A percentile compares a stretch with the other conserved stretches of the same genome.
Evolutionary conservation across 2,888 invertebrate genomes (phyloP).

Genomic region (Plagiodera versicolora): DNA sequence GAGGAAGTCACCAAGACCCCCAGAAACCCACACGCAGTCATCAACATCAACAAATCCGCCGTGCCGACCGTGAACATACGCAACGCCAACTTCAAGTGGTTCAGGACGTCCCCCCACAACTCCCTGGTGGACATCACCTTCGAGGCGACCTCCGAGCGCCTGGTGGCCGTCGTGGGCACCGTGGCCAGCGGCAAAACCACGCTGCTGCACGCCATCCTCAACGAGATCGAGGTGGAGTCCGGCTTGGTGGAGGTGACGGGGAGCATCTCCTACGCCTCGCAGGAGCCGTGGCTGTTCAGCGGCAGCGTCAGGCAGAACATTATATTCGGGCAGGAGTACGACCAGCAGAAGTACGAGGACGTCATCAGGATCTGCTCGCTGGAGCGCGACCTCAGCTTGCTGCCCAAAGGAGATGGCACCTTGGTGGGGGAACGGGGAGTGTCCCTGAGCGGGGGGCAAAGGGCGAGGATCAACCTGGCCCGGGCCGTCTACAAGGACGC

Average conservation of each 20-base stretch:
- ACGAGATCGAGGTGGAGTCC: constrained; percentile 67
- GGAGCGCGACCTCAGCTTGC: constrained; percentile 68
- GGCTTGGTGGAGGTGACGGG: constrained; percentile 71
- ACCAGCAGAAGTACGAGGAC: constrained; percentile 64
- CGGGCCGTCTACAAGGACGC: constrained; percentile 81
- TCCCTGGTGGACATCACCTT: constrained; percentile 66
- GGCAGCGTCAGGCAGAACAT: constrained; percentile 88
- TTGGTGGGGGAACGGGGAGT: constrained; percentile 75
- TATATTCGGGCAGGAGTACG: constrained; percentile 77
- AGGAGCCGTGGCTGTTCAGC: constrained; percentile 82
- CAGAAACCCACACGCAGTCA: background rate
- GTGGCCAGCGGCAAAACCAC: constrained; percentile 66
- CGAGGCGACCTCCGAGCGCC: constrained; percentile 62
- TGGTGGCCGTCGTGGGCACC: constrained; percentile 61
- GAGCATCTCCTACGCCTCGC: constrained; percentile 73
- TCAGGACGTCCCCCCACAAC: constrained; percentile 37
- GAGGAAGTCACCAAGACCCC: constrained; percentile 22
- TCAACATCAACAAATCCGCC: background rate
- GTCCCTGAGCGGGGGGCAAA: constrained; percentile 76
- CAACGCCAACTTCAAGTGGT: constrained; percentile 70
- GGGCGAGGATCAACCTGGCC: constrained; percentile 83
- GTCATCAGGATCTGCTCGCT: constrained; percentile 71
- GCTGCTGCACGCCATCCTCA: constrained; percentile 61
- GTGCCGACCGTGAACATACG: constrained; percentile 23
- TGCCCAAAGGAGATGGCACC: constrained; percentile 79